These are phyloP conservation scores for Ips nitidus DNA, from an alignment of 1,140 invertebrate species.

Conservation along the genomic window DNA sequence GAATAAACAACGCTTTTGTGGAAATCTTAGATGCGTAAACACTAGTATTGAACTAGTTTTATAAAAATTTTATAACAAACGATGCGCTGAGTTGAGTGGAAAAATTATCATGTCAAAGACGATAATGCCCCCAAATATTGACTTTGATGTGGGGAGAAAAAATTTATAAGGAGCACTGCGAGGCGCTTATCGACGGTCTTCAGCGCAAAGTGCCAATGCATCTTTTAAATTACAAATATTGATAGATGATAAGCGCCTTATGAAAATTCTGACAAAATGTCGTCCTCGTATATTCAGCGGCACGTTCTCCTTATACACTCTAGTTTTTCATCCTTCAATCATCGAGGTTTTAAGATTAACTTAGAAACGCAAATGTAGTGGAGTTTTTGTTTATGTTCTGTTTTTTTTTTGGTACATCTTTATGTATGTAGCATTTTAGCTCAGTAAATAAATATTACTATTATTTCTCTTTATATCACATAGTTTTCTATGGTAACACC, in stretches of 20 bases:
- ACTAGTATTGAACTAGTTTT: too few species aligned
- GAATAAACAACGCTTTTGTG: constrained; percentile 15
- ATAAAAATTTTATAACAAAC: too few species aligned
- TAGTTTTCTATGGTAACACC: too few species aligned
- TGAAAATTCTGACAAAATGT: constrained; percentile 50
- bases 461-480: too few species aligned
- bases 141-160: constrained; percentile 27
- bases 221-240: constrained; percentile 52
- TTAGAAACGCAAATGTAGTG: too few species aligned
- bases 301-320: constrained; percentile 37
- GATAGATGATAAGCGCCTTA: constrained; percentile 52
- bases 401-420: too few species aligned
- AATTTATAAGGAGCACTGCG: constrained; percentile 24
- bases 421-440: too few species aligned
- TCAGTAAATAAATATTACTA: too few species aligned
- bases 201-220: constrained; percentile 42
- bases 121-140: constrained; percentile 32
- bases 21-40: too few species aligned
- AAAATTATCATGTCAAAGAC: constrained; percentile 36
- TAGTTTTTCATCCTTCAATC: neutral
- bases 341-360: too few species aligned
- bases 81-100: neutral
- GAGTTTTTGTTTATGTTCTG: too few species aligned
- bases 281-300: constrained; percentile 47
- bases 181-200: constrained; percentile 29